Conservation (phyloP, 2,113 vertebrate genomes). For the Polyodon spathula region DNA sequence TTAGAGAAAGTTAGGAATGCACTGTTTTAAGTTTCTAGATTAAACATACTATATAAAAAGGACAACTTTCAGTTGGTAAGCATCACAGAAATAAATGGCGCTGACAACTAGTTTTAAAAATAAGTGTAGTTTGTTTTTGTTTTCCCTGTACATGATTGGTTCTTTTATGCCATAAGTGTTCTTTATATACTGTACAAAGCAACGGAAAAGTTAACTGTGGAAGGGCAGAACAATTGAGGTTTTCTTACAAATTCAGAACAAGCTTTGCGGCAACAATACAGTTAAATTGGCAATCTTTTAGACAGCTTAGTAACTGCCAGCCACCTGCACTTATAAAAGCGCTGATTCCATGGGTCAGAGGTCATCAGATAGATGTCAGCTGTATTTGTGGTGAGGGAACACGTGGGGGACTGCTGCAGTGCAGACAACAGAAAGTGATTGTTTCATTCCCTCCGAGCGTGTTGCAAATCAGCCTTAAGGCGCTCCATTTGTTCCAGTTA, state of each 20-base stretch:
- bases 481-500: slow-evolving; percentile 11
- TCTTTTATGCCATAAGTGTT: no score
- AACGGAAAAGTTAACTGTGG: no score
- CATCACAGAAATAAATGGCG: no score
- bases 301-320: slow-evolving; percentile 12
- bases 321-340: slow-evolving; percentile 30
- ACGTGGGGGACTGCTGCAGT: slow-evolving; percentile 15
- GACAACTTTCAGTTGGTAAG: no score
- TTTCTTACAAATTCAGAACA: not conserved
- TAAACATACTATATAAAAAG: no score
- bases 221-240: no score
- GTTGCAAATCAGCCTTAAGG: slow-evolving; percentile 7
- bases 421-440: slow-evolving; percentile 32
- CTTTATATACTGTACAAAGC: no score
- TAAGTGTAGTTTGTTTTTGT: no score
- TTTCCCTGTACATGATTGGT: no score
- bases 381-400: slow-evolving; percentile 20
- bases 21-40: no score
- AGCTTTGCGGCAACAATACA: slow-evolving; percentile 5
- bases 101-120: no score
- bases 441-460: slow-evolving; percentile 17
- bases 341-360: slow-evolving; percentile 29
- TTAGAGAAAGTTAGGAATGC: no score
- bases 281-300: slow-evolving; percentile 12
- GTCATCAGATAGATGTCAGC: slow-evolving; percentile 24